phyloP scores from a whole-genome alignment of 2,797 vertebrate species.

The Somateria mollissima region DNA sequence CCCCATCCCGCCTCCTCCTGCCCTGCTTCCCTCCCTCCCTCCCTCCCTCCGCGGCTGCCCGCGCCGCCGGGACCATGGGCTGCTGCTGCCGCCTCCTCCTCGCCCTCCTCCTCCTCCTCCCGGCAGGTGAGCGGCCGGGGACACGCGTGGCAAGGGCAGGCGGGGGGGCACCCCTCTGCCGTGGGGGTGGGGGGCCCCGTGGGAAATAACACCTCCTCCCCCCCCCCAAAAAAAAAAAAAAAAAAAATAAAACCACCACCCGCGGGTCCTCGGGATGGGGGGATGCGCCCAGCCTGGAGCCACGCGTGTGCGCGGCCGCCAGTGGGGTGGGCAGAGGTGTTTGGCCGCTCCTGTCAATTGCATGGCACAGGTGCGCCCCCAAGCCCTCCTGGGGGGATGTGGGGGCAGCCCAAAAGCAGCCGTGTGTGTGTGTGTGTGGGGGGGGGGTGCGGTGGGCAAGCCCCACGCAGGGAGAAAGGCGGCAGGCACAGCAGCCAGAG shows the following conservation, averaged over 20 bases:
- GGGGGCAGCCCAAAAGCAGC: neutral
- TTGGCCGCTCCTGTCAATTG: too few relatives aligned
- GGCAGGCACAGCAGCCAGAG: neutral
- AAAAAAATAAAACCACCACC: too few relatives aligned
- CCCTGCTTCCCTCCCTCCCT: neutral
- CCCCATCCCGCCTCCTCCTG: neutral
- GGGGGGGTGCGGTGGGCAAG: neutral
- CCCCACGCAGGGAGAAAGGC: neutral
- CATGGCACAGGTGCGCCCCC: neutral
- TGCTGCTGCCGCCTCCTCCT: constrained; percentile 29
- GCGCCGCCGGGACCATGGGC: constrained; percentile 52
- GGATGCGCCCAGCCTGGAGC: neutral
- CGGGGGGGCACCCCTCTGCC: neutral
- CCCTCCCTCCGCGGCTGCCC: constrained; percentile 3
- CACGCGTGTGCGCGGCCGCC: neutral
- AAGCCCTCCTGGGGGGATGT: neutral
- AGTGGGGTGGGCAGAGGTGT: too few relatives aligned
- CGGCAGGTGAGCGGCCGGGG: constrained; percentile 32
- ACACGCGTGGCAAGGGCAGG: neutral
- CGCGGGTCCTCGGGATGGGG: neutral
- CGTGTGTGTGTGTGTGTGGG: neutral
- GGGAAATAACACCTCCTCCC: neutral
- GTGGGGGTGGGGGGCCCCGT: neutral
- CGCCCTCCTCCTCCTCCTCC: constrained; percentile 36
- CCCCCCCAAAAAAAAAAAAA: neutral